Percentiles rank a stretch among this genome's conserved stretches.
Evolutionary conservation across 2,797 vertebrate genomes (phyloP).

Genomic region (Coreius guichenoti): DNA sequence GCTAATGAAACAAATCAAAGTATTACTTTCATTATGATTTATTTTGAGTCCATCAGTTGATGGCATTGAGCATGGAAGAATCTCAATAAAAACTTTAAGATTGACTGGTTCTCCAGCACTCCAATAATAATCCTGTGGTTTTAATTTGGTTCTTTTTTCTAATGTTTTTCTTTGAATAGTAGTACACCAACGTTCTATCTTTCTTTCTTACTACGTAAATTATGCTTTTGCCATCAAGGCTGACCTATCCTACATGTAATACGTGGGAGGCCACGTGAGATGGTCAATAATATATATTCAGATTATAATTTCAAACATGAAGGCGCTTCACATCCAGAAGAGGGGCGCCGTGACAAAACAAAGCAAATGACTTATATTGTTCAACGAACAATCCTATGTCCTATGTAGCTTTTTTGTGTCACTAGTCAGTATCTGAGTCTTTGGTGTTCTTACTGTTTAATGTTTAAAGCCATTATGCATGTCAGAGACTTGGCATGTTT

Average conservation of each 20-base stretch:
- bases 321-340: not conserved
- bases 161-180: not conserved
- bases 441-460: not conserved
- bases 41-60: not conserved
- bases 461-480: not conserved
- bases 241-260: not conserved
- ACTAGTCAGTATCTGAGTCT: not conserved
- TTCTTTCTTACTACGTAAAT: not conserved
- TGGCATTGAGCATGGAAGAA: not conserved
- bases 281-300: conserved; percentile 6
- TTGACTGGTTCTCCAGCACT: not conserved
- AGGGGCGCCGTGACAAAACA: not conserved
- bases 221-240: not conserved
- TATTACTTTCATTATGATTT: conserved; percentile 35
- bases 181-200: not conserved
- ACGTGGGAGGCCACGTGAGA: not conserved
- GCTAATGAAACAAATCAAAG: conserved; percentile 42
- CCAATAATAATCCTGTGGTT: not conserved
- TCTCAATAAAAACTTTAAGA: conserved; percentile 5
- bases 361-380: not conserved
- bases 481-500: not conserved
- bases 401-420: not conserved
- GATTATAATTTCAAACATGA: not conserved
- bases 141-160: not conserved
- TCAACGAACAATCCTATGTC: not conserved